These are phyloP conservation scores for Poeciliopsis retropinna DNA, from an alignment of 2,113 vertebrate genomes.

Conservation along the genomic window DNA sequence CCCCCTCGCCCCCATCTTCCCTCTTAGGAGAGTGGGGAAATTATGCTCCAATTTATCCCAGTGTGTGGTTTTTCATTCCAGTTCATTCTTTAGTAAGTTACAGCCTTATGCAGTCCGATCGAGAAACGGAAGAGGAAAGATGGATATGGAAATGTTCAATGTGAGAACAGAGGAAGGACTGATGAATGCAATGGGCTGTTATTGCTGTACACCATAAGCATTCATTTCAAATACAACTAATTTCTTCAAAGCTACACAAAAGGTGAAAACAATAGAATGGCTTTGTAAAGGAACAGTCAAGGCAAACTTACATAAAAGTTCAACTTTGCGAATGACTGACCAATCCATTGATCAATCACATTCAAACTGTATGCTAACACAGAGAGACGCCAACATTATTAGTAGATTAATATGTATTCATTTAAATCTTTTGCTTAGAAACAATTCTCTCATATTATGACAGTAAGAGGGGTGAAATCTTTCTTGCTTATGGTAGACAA, in stretches of 20 bases:
- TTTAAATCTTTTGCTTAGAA: too few species aligned
- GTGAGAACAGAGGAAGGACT: conserved; percentile 47
- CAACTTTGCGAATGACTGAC: not conserved
- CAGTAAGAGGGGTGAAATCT: not conserved
- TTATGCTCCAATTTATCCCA: conserved; percentile 40
- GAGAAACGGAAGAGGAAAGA: conserved; percentile 8
- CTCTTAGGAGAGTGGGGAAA: conserved; percentile 43
- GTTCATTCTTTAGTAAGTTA: conserved; percentile 24
- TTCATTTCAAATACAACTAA: conserved; percentile 23
- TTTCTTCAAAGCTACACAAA: conserved; percentile 46
- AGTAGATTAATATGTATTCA: not conserved
- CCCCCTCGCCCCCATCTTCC: conserved; percentile 5
- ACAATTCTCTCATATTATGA: not conserved
- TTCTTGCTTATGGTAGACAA: not conserved
- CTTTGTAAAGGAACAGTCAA: not conserved
- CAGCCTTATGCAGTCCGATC: conserved; percentile 10
- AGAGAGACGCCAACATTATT: not conserved
- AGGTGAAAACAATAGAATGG: conserved; percentile 24
- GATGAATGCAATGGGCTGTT: conserved; percentile 49
- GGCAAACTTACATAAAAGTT: not conserved
- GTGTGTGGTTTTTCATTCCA: conserved; percentile 33
- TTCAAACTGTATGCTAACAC: not conserved
- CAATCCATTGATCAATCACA: conserved; percentile 21
- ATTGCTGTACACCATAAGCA: conserved; percentile 38
- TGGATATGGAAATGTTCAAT: conserved; percentile 26